phyloP scores from a whole-genome alignment of 2,113 vertebrate species.

The Phyllopteryx taeniolatus region DNA sequence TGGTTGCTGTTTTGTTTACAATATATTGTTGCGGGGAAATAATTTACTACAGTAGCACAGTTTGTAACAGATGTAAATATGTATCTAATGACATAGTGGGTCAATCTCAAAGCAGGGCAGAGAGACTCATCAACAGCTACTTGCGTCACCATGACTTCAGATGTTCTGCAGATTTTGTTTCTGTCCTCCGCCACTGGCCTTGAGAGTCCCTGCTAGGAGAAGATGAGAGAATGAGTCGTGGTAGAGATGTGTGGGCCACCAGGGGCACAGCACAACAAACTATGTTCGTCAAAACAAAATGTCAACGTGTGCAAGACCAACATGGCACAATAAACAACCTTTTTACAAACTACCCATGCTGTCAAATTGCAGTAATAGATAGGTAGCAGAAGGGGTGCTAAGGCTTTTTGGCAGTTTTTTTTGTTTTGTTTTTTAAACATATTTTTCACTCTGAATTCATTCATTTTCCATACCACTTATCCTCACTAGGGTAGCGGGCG shows the following conservation, averaged over 20 bases:
- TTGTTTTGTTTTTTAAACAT: conserved; percentile 22
- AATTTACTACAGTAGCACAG: conserved; percentile 8
- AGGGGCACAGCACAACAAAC: conserved; percentile 51
- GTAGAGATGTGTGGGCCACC: conserved; percentile 7
- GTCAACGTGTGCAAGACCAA: conserved; percentile 26
- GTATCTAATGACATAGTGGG: neutral
- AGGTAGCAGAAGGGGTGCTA: conserved; percentile 7
- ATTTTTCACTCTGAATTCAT: neutral
- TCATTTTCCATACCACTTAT: no score
- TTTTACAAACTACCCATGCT: conserved; percentile 16
- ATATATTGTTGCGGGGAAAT: conserved; percentile 8
- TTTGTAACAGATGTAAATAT: conserved; percentile 16
- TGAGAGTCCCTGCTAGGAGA: conserved; percentile 11
- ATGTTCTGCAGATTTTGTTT: conserved; percentile 36
- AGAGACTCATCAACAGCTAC: conserved; percentile 15
- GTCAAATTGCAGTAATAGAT: conserved; percentile 22
- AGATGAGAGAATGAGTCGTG: neutral
- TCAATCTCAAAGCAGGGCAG: conserved; percentile 8
- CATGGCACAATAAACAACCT: conserved; percentile 24
- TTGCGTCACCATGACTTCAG: conserved; percentile 60
- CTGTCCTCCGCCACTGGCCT: conserved; percentile 40
- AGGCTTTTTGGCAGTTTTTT: neutral
- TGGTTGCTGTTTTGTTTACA: conserved; percentile 23
- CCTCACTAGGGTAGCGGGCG: no score
- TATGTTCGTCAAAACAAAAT: conserved; percentile 39